Conservation (phyloP, 2,113 vertebrate species). For the Donacobius atricapilla region DNA sequence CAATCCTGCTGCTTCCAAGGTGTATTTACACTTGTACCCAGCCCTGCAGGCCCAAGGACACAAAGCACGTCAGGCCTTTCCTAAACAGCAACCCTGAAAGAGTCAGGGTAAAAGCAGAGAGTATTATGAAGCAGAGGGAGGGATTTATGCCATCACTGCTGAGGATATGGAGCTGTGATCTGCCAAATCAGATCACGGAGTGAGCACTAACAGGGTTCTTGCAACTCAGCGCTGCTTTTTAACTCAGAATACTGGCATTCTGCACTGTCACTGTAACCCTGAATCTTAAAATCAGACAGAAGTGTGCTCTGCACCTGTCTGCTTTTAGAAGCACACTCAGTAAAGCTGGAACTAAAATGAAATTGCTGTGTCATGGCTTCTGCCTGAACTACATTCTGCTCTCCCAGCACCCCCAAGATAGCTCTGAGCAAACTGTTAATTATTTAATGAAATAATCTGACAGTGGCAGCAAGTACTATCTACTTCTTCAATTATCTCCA, state of each 20-base stretch:
- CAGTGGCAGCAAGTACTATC: background rate
- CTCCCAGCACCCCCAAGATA: background rate
- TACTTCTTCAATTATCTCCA: background rate
- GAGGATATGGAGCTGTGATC: background rate
- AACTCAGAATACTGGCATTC: background rate
- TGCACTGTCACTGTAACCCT: background rate
- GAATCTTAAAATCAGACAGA: background rate
- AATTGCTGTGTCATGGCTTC: background rate
- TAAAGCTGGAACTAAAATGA: background rate
- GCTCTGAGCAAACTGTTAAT: background rate
- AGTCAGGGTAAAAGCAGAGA: background rate
- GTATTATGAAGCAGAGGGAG: background rate
- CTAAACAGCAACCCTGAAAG: background rate
- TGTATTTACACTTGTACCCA: background rate
- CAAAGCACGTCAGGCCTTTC: background rate
- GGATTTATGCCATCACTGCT: background rate
- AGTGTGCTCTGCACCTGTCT: background rate
- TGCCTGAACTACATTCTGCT: background rate
- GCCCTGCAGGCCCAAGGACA: background rate
- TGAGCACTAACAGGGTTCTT: background rate
- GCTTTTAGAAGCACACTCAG: background rate
- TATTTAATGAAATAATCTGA: background rate
- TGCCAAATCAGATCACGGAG: background rate
- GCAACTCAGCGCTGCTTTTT: background rate
- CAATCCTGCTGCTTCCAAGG: background rate